Evolutionary conservation across 2,797 vertebrate genomes (phyloP), one percentile per base, ranked within the genome.

Genomic region (Hydrophis major): DNA sequence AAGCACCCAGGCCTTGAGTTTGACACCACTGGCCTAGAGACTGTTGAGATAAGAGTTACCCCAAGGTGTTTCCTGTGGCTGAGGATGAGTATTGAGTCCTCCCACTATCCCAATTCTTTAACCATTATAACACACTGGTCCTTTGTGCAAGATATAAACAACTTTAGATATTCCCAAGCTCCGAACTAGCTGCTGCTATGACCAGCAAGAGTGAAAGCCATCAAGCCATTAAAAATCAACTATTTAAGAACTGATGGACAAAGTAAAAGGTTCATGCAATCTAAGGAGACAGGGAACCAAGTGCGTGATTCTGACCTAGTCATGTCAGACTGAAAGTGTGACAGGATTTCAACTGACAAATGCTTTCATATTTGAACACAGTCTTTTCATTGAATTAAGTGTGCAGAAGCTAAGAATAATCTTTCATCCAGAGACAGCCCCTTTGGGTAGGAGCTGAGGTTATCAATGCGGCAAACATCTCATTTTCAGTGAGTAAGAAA

Each of bases 341-440:
- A 97, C 93, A 95, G 95, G 96, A 97, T 97, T 95, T 95, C 95
- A 96, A 95, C 95, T 94, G 92, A 94, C 95, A 96, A 96, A 92
- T 32, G 32, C 93, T 96, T 69, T 93, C 63, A 88, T 74, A 90
- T 22, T 69, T 96, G 95, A 95, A 95, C 94, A 90, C 92, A 94
- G 94, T 94, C 96, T 96, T 95, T 96, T 95, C 96, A 96, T 96
- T 95, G 94, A 96, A 8, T 90, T 95, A 94, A 94, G 74, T 93
- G 93, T 88, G 94, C 94, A 87, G 74, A 93, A 78, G 93, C 92
- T 96, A 95, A 93, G 96, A 97, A 95, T 95, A 92, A 95, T 94
- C 93, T 96, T 94, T 94, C 92, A 95, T 89, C 8, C 93, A 95
- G 57, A 94, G 92, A 94, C 91, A 96, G 95, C 92, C 95, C 96